Percentiles rank a stretch among this genome's conserved stretches.
Evolutionary conservation across 2,113 vertebrate species (phyloP).

Genomic region (Myocastor coypus): DNA sequence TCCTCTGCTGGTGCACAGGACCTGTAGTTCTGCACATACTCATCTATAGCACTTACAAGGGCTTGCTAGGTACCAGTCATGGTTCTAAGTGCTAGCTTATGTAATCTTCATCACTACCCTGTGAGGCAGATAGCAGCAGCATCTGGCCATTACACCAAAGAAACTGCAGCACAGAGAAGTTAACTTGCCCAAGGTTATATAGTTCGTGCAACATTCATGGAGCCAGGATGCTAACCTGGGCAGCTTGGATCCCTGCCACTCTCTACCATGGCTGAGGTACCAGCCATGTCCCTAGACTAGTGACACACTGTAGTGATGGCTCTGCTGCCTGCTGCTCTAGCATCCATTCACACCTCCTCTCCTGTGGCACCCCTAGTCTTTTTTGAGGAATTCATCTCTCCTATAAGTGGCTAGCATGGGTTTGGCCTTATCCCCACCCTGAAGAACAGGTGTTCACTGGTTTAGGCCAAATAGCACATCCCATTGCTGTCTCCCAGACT

Average conservation of each 20-base stretch:
- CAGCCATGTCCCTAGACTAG: neutral
- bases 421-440: neutral
- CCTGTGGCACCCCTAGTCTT: neutral
- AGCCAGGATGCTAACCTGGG: slow-evolving; percentile 2
- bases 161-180: neutral
- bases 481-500: neutral
- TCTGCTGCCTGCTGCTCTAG: neutral
- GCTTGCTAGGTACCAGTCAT: neutral
- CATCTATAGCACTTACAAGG: neutral
- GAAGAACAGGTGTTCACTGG: neutral
- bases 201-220: neutral
- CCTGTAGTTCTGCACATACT: neutral
- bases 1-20: neutral
- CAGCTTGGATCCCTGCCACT: neutral
- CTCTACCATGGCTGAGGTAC: neutral
- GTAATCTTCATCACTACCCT: neutral
- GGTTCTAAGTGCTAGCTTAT: neutral
- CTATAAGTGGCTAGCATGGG: neutral
- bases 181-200: neutral
- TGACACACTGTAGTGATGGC: neutral
- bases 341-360: neutral
- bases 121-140: neutral
- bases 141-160: neutral
- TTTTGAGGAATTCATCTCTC: neutral
- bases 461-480: neutral